Evolutionary conservation across 2,113 vertebrate genomes (phyloP).

Genomic region (Brachypteracias leptosomus): DNA sequence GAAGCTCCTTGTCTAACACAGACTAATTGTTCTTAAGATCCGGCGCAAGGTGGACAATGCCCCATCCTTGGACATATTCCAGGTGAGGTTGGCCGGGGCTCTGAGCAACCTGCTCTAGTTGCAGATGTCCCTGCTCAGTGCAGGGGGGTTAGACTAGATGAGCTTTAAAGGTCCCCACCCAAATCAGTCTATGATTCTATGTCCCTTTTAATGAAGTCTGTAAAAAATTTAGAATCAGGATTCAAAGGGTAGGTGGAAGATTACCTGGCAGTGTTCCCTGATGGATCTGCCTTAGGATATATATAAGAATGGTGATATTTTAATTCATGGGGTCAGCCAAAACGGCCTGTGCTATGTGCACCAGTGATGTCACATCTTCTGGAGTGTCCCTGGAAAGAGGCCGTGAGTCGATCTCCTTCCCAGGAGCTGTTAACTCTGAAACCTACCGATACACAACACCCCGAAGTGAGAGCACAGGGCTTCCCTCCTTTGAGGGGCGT

Average conservation of each 20-base stretch:
- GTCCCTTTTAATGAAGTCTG: background rate
- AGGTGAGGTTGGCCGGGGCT: background rate
- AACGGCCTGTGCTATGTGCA: rapidly evolving
- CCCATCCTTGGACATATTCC: background rate
- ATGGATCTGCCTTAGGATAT: background rate
- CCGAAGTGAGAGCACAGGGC: too few relatives aligned
- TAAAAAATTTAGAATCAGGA: too few relatives aligned
- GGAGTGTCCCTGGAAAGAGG: background rate
- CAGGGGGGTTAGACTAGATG: background rate
- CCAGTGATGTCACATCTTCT: rapidly evolving
- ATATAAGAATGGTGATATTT: rapidly evolving
- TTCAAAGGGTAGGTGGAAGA: background rate
- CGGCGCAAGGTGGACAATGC: background rate
- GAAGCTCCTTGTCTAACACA: too few relatives aligned
- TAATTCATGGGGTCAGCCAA: rapidly evolving
- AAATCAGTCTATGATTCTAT: background rate
- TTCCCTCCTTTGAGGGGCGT: too few relatives aligned
- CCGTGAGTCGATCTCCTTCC: rapidly evolving
- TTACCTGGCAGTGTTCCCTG: background rate
- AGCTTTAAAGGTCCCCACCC: background rate
- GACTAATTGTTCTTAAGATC: too few relatives aligned
- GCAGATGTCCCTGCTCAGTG: background rate
- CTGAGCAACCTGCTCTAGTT: background rate
- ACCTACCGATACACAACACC: background rate
- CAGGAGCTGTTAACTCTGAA: background rate